Evolutionary conservation across 2,888 invertebrate genomes (phyloP).

Genomic region (Lepeophtheirus nordmannii): DNA sequence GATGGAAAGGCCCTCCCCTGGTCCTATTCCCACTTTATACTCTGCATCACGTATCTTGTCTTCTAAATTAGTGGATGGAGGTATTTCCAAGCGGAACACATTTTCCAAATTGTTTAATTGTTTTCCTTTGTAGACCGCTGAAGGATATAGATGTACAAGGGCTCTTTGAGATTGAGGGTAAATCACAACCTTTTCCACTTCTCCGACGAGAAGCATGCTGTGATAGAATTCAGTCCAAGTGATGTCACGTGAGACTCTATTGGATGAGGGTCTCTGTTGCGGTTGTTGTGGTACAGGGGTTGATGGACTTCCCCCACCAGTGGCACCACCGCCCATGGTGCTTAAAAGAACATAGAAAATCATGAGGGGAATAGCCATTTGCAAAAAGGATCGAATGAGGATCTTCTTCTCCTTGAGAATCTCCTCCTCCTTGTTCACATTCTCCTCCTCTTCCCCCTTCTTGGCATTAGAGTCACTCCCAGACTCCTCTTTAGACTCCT

Average conservation of each 20-base stretch:
- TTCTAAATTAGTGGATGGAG: slow-evolving; percentile 50
- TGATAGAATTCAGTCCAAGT: slow-evolving; percentile 95
- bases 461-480: too few relatives aligned
- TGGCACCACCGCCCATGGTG: too few relatives aligned
- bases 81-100: not conserved
- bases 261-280: too few relatives aligned
- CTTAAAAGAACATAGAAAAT: too few relatives aligned
- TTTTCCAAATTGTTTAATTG: slow-evolving; percentile 36
- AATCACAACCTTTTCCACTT: slow-evolving; percentile 72
- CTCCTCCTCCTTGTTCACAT: too few relatives aligned
- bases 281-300: too few relatives aligned
- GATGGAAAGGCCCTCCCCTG: slow-evolving; percentile 58
- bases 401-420: too few relatives aligned
- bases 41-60: slow-evolving; percentile 74
- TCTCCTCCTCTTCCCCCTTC: too few relatives aligned
- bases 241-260: slow-evolving; percentile 32
- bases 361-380: too few relatives aligned
- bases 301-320: too few relatives aligned
- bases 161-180: slow-evolving; percentile 69
- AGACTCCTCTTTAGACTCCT: too few relatives aligned
- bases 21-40: slow-evolving; percentile 33
- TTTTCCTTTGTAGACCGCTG: slow-evolving; percentile 69
- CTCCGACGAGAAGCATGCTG: slow-evolving; percentile 82
- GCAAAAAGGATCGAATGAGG: too few relatives aligned
- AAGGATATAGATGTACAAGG: slow-evolving; percentile 64